Base-by-base conservation (phyloP, 2,888 invertebrate genomes). In the Gandaritis pyraliata region DNA sequence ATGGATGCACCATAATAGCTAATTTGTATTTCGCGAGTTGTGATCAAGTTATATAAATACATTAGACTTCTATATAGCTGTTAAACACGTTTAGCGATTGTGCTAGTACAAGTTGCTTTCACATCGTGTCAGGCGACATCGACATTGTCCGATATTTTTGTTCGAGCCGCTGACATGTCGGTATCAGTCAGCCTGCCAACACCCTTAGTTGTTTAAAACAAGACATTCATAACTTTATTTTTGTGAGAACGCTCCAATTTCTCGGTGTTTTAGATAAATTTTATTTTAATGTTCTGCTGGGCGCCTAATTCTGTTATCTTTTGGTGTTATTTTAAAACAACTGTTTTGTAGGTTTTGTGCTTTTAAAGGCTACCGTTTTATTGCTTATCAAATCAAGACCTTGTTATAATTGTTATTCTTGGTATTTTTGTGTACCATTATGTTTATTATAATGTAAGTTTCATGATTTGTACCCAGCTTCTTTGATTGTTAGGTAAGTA, bases 151-250 rank as follows among this genome's bases (percentile, higher is more conserved):
- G 23, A 2, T 23, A 23, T 23, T 23, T 23, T 23, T 23, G 23
- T 23, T 23, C 23, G 3, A 23, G 2, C 23, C 2, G 23, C 23
- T 2, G 23, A 23, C 23, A 6, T 23, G 2, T 23, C 23, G 23
- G 23, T 23, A 5, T 23, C 23, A 6, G 3, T 6, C 23, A 23
- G 23, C 6, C 5, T 23, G 23, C 23, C 23, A 23, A 23, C 6
- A 23, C 62, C 51, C 51, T 47, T 39, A 58, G 46, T 54, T 50
- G 51, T 61, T 63, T 51, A 30, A 41, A 39, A 55, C 46, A 61
- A 63, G 59, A 60, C 46, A 65, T 61, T 66, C 49, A 66, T 65
- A 64, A 56, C 61, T 46, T 58, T 63, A 46, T 64, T 67, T 64
- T 60, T 55, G 57, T 62, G 55, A 63, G 67, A 71, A 61, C 57